phyloP scores from a whole-genome alignment of 2,888 invertebrate species.

The Buathra laborator region DNA sequence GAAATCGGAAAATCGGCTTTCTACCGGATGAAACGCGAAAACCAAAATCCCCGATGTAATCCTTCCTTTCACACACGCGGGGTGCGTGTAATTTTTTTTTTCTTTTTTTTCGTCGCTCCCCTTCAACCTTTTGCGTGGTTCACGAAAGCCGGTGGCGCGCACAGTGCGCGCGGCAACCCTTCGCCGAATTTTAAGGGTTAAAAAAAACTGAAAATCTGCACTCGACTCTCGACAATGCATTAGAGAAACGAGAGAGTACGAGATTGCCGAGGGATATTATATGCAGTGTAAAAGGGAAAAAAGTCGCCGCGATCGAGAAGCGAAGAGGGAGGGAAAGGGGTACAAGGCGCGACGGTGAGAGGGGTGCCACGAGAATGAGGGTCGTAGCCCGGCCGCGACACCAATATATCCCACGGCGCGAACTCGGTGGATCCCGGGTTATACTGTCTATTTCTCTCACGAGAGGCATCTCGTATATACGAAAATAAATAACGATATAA shows the following conservation, averaged over 20 bases:
- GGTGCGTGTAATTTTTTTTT: constrained; percentile 77
- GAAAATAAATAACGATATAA: constrained; percentile 83
- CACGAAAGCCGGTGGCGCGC: constrained; percentile 65
- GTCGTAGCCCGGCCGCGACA: constrained; percentile 33
- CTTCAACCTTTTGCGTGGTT: constrained; percentile 65
- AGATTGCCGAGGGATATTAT: not conserved
- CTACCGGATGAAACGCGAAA: constrained; percentile 82
- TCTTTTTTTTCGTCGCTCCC: constrained; percentile 67
- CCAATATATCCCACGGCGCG: constrained; percentile 32
- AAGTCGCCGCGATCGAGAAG: constrained; percentile 53
- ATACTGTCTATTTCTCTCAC: constrained; percentile 70
- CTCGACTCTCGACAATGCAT: constrained; percentile 83
- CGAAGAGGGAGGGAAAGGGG: constrained; percentile 16
- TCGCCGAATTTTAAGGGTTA: constrained; percentile 83
- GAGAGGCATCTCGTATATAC: constrained; percentile 65
- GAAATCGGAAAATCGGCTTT: constrained; percentile 85
- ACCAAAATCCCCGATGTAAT: constrained; percentile 85
- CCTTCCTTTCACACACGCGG: constrained; percentile 80
- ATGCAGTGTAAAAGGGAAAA: constrained; percentile 64
- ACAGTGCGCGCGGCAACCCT: constrained; percentile 74
- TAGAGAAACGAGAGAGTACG: constrained; percentile 63
- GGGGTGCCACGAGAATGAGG: constrained; percentile 35
- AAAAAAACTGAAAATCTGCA: constrained; percentile 82
- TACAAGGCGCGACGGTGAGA: constrained; percentile 24
- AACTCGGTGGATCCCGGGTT: constrained; percentile 67